A percentile compares a stretch with the other conserved stretches of the same genome.
phyloP scores from a whole-genome alignment of 2,113 vertebrate genomes.

The Mungos mungo region DNA sequence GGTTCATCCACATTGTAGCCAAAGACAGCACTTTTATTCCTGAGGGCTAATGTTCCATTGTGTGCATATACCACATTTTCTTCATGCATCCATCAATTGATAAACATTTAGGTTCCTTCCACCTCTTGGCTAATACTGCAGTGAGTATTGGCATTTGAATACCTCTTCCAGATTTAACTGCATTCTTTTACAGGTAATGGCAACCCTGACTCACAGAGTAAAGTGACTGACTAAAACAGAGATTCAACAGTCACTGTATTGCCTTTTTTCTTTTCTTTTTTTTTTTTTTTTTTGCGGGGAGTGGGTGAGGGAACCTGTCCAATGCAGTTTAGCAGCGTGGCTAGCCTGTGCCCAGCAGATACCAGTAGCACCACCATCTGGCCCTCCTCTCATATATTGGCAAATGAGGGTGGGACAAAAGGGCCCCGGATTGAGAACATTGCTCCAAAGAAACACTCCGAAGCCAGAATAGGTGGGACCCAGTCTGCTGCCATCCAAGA shows the following conservation, averaged over 20 bases:
- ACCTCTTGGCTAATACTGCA: not conserved
- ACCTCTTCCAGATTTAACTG: not conserved
- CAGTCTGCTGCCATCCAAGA: not conserved
- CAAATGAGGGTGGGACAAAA: not conserved
- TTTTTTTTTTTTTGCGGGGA: not conserved
- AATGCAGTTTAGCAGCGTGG: not conserved
- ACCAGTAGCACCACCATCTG: not conserved
- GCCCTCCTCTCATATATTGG: accelerated
- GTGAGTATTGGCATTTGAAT: not conserved
- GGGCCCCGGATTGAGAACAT: not conserved
- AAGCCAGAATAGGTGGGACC: no score
- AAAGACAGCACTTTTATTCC: not conserved
- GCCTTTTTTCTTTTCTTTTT: not conserved
- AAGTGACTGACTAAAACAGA: not conserved
- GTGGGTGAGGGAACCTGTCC: no score
- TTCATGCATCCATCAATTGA: not conserved
- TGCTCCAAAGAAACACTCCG: not conserved
- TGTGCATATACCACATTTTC: not conserved
- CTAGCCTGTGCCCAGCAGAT: not conserved
- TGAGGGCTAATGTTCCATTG: not conserved
- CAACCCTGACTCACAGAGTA: not conserved
- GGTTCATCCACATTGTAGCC: not conserved
- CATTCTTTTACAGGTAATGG: not conserved
- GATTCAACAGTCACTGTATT: not conserved
- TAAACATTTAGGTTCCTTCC: not conserved